phyloP scores from a whole-genome alignment of 2,888 invertebrate genomes.

The Nomada fabriciana region DNA sequence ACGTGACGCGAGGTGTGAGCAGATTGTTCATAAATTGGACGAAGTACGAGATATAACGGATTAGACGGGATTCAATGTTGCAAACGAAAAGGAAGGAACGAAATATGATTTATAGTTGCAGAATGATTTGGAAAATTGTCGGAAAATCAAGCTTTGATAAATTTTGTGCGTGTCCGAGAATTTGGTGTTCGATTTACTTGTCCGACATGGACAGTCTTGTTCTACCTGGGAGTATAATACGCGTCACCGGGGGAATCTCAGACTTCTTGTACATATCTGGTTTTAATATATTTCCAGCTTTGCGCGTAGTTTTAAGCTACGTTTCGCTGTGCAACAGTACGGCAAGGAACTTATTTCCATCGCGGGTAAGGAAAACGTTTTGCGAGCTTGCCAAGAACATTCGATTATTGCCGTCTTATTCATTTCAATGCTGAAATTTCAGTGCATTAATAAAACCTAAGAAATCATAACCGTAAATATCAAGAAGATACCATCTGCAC shows the following conservation, averaged over 20 bases:
- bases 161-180: too few species aligned
- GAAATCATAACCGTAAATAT: background rate
- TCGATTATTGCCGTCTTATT: background rate
- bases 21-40: background rate
- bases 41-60: background rate
- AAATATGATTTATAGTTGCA: background rate
- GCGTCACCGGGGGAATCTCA: too few species aligned
- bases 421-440: too few species aligned
- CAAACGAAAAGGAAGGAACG: background rate
- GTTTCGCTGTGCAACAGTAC: background rate
- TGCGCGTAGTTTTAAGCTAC: background rate
- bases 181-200: background rate
- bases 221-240: background rate
- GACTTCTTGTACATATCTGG: background rate
- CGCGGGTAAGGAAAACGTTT: too few species aligned
- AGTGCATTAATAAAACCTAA: background rate
- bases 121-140: background rate
- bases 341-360: background rate
- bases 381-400: background rate
- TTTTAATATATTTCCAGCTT: background rate
- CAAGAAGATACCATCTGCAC: too few species aligned
- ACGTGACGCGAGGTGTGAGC: too few species aligned
- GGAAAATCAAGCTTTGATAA: too few species aligned
- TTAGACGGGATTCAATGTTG: background rate
- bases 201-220: background rate